Evolutionary conservation across 2,888 invertebrate species (phyloP).

Genomic region (Aporophyla nigra): DNA sequence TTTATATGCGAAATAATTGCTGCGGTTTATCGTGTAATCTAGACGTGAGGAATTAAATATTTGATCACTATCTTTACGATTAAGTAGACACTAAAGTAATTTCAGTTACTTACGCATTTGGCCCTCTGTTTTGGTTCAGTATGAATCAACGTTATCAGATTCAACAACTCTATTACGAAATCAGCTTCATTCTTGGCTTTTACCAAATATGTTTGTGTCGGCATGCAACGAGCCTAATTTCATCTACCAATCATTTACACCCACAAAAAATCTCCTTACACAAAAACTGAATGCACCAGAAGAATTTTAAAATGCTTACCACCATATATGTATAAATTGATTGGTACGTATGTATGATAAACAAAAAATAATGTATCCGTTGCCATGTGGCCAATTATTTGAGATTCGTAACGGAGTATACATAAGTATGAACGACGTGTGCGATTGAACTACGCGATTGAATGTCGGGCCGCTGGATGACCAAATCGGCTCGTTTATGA

Average conservation of each 20-base stretch:
- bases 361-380: slow-evolving; percentile 52
- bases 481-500: slow-evolving; percentile 41
- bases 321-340: slow-evolving; percentile 57
- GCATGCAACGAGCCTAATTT: slow-evolving; percentile 25
- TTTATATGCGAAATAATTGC: slow-evolving; percentile 23
- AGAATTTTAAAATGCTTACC: slow-evolving; percentile 36
- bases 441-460: slow-evolving; percentile 29
- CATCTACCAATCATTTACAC: slow-evolving; percentile 37
- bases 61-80: slow-evolving; percentile 18
- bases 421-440: slow-evolving; percentile 41
- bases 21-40: slow-evolving; percentile 34
- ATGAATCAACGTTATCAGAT: slow-evolving; percentile 9
- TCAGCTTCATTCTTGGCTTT: slow-evolving; percentile 22
- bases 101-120: slow-evolving; percentile 7
- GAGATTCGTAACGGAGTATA: slow-evolving; percentile 21
- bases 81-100: slow-evolving; percentile 8
- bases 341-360: slow-evolving; percentile 51
- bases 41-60: background rate
- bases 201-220: slow-evolving; percentile 30
- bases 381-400: slow-evolving; percentile 50
- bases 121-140: background rate
- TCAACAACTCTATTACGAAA: slow-evolving; percentile 32
- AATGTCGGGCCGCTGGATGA: slow-evolving; percentile 16
- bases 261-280: slow-evolving; percentile 43
- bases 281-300: slow-evolving; percentile 44